Evolutionary conservation across 1,140 invertebrate species (phyloP), one percentile per base, ranked within the genome.

Genomic region (Microplitis mediator): DNA sequence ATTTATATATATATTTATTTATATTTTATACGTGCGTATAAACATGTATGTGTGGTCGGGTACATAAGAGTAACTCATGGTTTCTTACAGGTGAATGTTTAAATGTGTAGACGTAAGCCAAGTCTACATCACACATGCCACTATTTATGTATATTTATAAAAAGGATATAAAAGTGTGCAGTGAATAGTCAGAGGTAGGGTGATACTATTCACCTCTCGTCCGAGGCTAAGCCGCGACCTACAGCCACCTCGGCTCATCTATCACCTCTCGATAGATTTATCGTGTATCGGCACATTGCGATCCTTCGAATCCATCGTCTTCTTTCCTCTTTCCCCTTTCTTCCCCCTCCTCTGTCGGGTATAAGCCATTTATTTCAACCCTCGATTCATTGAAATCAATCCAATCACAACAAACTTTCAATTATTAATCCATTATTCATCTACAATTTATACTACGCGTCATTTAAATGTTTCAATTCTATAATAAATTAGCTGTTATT

Each of bases 221-320:
- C 32, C 16, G 62, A 69, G 60, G 61, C 16, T 50, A 62, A 52
- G 11, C 71, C 51, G 72, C 72, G 70, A 69, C 71, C 68, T 23
- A 50, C 72, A 39, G 32, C 11, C 61, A 74, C 69, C 69, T 69
- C 64, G 31, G 74, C 79, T 82, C 79, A 79, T 83, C 80, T 79
- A 83, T 83, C 81, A 82, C 79, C 35, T 72, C 62, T 71, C 58
- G 75, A 81, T 82, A 80, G 79, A 83, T 83, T 83, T 82, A 82
- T 82, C 80, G 80, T 76, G 79, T 79, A 81, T 83, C 80, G 80
- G 77, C 80, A 81, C 80, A 78, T 80, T 74, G 68, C 67, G 35
- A 69, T 69, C 35, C 36, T 69, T 72, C 80, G 66, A 72, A 79
- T 78, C 73, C 76, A 76, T 76, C 75, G 78, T 75, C 69, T 62